Evolutionary conservation across 2,797 vertebrate genomes (phyloP), one percentile per base, ranked within the genome.

Genomic region (Danio choprae): DNA sequence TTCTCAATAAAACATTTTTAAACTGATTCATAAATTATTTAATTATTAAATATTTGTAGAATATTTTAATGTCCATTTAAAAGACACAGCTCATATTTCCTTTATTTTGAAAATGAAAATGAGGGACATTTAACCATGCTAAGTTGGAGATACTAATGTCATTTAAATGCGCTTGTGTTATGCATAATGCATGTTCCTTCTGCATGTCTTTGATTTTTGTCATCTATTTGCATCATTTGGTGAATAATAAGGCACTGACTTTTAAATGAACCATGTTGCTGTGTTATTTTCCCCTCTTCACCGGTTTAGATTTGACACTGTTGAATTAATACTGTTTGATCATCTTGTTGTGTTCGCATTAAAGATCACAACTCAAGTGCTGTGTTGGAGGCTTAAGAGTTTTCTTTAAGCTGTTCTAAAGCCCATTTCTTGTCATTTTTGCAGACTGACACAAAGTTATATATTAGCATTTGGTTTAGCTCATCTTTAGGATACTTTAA

Each of bases 281-380:
- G 20, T 64, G 67, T 55, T 79, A 56, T 79, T 79, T 79, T 44
- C 68, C 58, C 59, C 59, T 64, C 48, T 79, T 72, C 68, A 72
- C 38, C 48, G 16, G 13, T 71, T 79, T 79, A 55, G 68, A 79
- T 79, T 79, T 79, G 77, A 63, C 48, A 53, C 77, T 63, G 56
- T 79, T 79, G 77, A 79, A 72, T 79, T 72, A 72, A 55, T 53
- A 72, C 67, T 63, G 58, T 72, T 79, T 79, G 77, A 79, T 79
- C 77, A 72, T 55, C 58, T 36, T 53, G 46, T 71, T 63, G 22
- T 56, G n/a, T 64, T 72, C 20, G 7, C 20, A 79, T 71, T 50
- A 53, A 62, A 62, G 69, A 62, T 70, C 55, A 62, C n/a, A 29
- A 60, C 63, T 59, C 22, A 3, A 60, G 40, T 79, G 58, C 20